Evolutionary conservation across 2,797 vertebrate genomes (phyloP), one percentile per base, ranked within the genome.

Genomic region (Periparus ater): DNA sequence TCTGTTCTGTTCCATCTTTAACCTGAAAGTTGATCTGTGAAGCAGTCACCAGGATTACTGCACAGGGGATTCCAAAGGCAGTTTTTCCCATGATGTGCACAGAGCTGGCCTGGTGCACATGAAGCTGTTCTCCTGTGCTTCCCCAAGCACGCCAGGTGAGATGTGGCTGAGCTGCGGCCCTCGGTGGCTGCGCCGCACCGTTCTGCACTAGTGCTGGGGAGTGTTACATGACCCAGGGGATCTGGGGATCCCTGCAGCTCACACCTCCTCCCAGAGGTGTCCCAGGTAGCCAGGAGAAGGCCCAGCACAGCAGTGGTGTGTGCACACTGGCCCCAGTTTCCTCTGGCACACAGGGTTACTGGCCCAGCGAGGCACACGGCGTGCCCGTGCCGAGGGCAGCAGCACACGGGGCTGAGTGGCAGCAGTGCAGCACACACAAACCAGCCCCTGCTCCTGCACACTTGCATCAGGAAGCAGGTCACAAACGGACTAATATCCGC

Each of bases 401-500:
- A 76, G 79, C 91, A 30, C 51, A 20, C 72, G 38, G 19, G 3
- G n/a, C 66, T 9, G 38, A 9, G 30, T 8, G 47, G 30, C 62
- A 87, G 76, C 76, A 93, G 74, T 4, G 60, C 65, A 50, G 77
- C 67, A 73, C 38, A 66, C 70, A 71, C 40, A 82, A 91, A 58
- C 77, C 88, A 82, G 67, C 18, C 55, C 55, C 67, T 0, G 0
- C 50, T 79, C 80, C 48, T 50, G 17, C 5, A 62, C 48, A 42
- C 71, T 85, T 79, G 9, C 58, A 67, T 25, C 30, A 91, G 74
- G 88, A 95, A 95, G 63, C 60, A 73, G 71, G 63, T 82, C 86
- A 96, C 80, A 95, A 93, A 76, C 29, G n/a, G 86, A 89, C 63
- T n/a, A 82, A 92, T 61, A 80, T 77, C 78, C 9, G 6, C 19